Base-by-base conservation (phyloP, 2,888 invertebrate genomes). In the Parthenolecanium corni region DNA sequence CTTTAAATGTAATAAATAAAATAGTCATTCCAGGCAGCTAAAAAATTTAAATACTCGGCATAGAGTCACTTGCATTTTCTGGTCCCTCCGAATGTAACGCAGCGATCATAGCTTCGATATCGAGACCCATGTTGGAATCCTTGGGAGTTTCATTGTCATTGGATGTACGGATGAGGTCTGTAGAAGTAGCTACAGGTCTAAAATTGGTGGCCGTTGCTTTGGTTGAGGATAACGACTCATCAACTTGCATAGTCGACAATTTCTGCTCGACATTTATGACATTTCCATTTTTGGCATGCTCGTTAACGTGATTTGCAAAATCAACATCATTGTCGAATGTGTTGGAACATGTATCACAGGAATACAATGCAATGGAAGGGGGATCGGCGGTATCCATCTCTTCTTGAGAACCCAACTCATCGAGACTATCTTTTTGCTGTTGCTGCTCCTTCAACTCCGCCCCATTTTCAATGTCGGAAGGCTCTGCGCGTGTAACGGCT, bases 81-180 rank as follows among this genome's bases (percentile, higher is more conserved):
- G 65, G 58, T 11, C 62, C 61, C 40, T 67, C 67, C 18, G 66
- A 64, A 61, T 67, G 67, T n/a, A 67, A 52, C 0, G 67, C 66
- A 0, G 66, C 67, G 9, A 67, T 61, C 67, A 67, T 67, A 1
- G 67, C 66, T 49, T 67, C 67, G 9, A 67, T 66, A 44, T 67
- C 67, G 2, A 67, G 14, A 12, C 52, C 54, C 11, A 54, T 62
- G 25, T 49, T 62, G 1, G 62, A 20, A 24, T 62, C 62, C 42
- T 62, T 52, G 3, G 47, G 58, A 4, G 49, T 46, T 18, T 58
- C 58, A 25, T 58, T 49, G 25, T 58, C 58, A 9, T 57, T 57
- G 6, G 9, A 21, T 9, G 40, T 20, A 49, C 49, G 49, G 21
- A 18, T 49, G 31, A 9, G 5, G 5, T 58, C 58, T 11, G 46